Evolutionary conservation across 2,888 invertebrate species (phyloP), one percentile per base, ranked within the genome.

Genomic region (Tetranychus truncatus): DNA sequence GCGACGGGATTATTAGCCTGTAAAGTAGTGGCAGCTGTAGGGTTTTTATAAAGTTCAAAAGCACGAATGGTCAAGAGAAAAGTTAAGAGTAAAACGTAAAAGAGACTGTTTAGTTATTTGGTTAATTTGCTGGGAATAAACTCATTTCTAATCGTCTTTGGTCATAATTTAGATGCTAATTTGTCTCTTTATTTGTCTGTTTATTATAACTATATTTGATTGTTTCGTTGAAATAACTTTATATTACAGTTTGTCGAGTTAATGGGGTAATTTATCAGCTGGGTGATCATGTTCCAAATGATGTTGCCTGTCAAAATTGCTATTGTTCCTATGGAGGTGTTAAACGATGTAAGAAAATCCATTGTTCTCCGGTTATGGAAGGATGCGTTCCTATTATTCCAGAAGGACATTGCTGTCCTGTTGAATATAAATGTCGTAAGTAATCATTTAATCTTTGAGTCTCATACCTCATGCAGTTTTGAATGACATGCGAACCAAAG

Each of bases 321-420:
- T 77, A 76, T 44, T 78, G 72, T 45, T 72, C 76, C 1, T 44
- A 24, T 7, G 74, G 73, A 9, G 77, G 77, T 20, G 66, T 72
- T 15, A 74, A 76, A 21, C 46, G 67, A 11, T 92, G 92, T 82
- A 88, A 89, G 78, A 88, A 88, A 6, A 85, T 90, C 76, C 87
- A 88, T 24, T 92, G 91, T 81, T 88, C 90, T 1, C 89, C 89
- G 1, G 86, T 89, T 0, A 84, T 90, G 55, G 86, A 88, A 78
- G 90, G 89, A 74, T 92, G 92, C 82, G 85, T 84, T 73, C 91
- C 92, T 0, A 86, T 91, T 74, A 86, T 90, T 74, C 87, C 87
- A 74, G 85, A 87, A 66, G 91, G 90, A 1, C 89, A 91, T 81
- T 92, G 92, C 82, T 92, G 92, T 81, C 90, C 92, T 15, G 88